A percentile compares a stretch with the other conserved stretches of the same genome.
Evolutionary conservation across 2,888 invertebrate genomes (phyloP).

Genomic region (Sclerodermus sp.): DNA sequence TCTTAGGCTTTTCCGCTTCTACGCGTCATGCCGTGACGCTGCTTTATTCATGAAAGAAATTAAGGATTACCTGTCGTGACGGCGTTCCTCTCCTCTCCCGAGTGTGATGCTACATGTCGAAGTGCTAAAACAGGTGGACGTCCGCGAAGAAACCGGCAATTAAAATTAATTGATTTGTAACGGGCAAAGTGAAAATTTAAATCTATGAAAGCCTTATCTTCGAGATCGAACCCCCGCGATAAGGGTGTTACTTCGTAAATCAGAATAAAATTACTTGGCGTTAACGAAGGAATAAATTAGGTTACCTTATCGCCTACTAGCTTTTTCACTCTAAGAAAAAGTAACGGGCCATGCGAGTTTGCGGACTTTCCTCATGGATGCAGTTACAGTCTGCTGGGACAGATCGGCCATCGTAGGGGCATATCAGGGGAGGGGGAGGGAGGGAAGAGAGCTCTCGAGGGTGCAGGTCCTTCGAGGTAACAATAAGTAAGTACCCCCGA

Average conservation of each 20-base stretch:
- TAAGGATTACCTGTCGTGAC: slow-evolving; percentile 13
- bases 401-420: too few species aligned
- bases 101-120: slow-evolving; percentile 2
- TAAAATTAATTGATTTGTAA: slow-evolving; percentile 16
- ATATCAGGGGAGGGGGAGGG: slow-evolving; percentile 4
- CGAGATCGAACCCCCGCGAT: too few species aligned
- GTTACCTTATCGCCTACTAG: too few species aligned
- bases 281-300: too few species aligned
- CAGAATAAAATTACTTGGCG: too few species aligned
- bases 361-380: too few species aligned
- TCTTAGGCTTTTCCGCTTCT: slow-evolving; percentile 19
- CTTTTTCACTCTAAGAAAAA: too few species aligned
- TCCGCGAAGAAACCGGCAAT: slow-evolving; percentile 8
- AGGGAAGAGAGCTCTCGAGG: slow-evolving; percentile 4
- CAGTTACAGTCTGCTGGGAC: too few species aligned
- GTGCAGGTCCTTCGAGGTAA: slow-evolving; percentile 14
- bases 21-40: slow-evolving; percentile 29
- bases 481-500: slow-evolving; percentile 40
- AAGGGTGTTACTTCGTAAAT: too few species aligned
- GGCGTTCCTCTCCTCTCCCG: slow-evolving; percentile 2
- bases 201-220: too few species aligned
- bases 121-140: slow-evolving; percentile 14
- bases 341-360: too few species aligned
- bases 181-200: too few species aligned
- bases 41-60: slow-evolving; percentile 14